Evolutionary conservation across 2,888 invertebrate genomes (phyloP).

Genomic region (Orchesella flavescens): DNA sequence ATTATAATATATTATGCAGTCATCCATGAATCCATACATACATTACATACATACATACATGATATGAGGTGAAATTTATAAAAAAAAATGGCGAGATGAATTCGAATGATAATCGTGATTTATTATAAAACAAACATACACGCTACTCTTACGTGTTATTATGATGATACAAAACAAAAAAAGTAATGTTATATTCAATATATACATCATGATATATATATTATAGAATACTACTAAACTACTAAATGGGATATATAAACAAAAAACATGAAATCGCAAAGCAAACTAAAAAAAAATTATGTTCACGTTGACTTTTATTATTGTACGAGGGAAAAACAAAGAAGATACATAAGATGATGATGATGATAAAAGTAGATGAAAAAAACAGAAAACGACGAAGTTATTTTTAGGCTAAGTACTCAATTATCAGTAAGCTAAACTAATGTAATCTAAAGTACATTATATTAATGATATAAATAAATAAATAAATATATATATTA

Average conservation of each 20-base stretch:
- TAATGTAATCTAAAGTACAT: constrained; percentile 7
- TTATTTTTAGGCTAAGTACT: constrained; percentile 51
- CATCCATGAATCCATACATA: constrained; percentile 22
- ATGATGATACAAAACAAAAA: neutral
- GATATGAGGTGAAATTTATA: constrained; percentile 17
- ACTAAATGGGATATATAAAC: neutral
- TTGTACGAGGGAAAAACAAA: constrained; percentile 26
- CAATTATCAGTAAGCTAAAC: constrained; percentile 54
- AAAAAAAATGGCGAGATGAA: neutral
- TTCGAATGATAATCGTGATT: constrained; percentile 52
- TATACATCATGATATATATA: constrained; percentile 8
- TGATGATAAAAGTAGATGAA: constrained; percentile 17
- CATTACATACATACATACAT: too few relatives aligned
- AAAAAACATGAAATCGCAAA: constrained; percentile 37
- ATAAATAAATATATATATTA: constrained; percentile 32
- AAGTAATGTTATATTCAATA: constrained; percentile 7
- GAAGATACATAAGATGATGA: constrained; percentile 19
- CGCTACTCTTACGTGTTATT: constrained; percentile 13
- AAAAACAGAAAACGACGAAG: constrained; percentile 35
- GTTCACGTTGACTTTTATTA: constrained; percentile 44
- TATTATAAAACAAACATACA: constrained; percentile 27
- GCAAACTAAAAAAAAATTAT: constrained; percentile 43
- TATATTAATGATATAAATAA: constrained; percentile 32
- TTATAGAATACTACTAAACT: neutral
- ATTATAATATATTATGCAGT: neutral